These are phyloP conservation scores for Melinopterus prodromus DNA, from an alignment of 2,888 invertebrate species.

Conservation along the genomic window DNA sequence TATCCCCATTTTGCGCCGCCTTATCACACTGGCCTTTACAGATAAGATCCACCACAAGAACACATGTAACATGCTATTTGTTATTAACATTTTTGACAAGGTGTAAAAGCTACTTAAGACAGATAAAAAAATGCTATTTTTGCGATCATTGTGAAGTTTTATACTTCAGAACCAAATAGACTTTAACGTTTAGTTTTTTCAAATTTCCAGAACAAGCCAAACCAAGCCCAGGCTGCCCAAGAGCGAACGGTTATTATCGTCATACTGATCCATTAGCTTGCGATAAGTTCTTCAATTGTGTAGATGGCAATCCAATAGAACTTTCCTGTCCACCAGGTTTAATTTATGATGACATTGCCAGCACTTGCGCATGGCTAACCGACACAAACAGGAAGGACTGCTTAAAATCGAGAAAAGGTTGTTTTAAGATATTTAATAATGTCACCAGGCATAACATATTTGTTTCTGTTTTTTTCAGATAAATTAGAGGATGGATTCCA, in stretches of 20 bases:
- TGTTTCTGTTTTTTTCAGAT: constrained; percentile 61
- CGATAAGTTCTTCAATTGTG: constrained; percentile 81
- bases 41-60: too few species aligned
- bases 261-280: constrained; percentile 78
- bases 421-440: constrained; percentile 44
- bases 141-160: neutral
- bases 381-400: constrained; percentile 67
- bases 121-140: too few species aligned
- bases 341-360: constrained; percentile 76
- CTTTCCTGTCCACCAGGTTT: constrained; percentile 78
- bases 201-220: constrained; percentile 74
- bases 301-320: constrained; percentile 74
- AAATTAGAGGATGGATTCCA: constrained; percentile 78
- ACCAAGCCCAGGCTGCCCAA: constrained; percentile 75
- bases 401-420: constrained; percentile 62
- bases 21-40: too few species aligned
- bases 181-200: constrained; percentile 1
- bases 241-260: constrained; percentile 80
- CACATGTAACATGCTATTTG: too few species aligned
- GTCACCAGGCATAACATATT: neutral
- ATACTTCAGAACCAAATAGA: neutral
- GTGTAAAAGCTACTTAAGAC: too few species aligned
- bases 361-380: constrained; percentile 80
- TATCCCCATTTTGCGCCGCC: too few species aligned
- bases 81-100: too few species aligned